Evolutionary conservation across 2,888 invertebrate genomes (phyloP), one percentile per base, ranked within the genome.

Genomic region (Physocephala rufipes): DNA sequence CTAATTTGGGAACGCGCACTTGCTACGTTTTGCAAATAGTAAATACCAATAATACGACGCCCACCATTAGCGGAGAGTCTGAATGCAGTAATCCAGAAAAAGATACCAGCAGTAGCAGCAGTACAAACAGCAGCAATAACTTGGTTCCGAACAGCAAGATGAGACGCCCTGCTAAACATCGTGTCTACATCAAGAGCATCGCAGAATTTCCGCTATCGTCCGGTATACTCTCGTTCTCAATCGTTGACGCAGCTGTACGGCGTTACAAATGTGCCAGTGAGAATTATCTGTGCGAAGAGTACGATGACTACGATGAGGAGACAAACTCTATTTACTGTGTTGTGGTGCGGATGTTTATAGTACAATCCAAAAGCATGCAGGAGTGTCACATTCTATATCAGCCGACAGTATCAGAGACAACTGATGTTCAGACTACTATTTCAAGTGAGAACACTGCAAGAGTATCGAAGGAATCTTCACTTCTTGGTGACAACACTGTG

Each of bases 331-430:
- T 85, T 47, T 88, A 89, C 70, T 88, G 88, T 58, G 84, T 88
- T 49, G 88, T 88, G 64, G 85, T 88, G 67, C 85, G 83, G 71
- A 89, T 95, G 89, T 93, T 92, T 85, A 89, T 95, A 74, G 93
- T 96, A 73, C 95, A 95, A 82, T 94, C 95, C 36, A 95, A 95
- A 86, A 94, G 95, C 2, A 88, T 97, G 74, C 96, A 96, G 86
- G 94, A 95, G 82, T 78, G 78, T 51, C 76, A 74, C 65, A 91
- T 95, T 62, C 89, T 90, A 4, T 92, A 91, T 84, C 79, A 87
- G 73, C 88, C 89, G 66, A 87, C 88, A 12, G 78, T 82, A 2
- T 71, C 78, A 5, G 82, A 83, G 16, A 79, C 79, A 30, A 73
- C 78, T 2, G 84, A 83, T 43, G 77, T 83, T 2, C 79, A 80